Percentiles rank a stretch among this genome's conserved stretches.
Conservation (phyloP, 2,113 vertebrate genomes). For the Spheniscus mendiculus region DNA sequence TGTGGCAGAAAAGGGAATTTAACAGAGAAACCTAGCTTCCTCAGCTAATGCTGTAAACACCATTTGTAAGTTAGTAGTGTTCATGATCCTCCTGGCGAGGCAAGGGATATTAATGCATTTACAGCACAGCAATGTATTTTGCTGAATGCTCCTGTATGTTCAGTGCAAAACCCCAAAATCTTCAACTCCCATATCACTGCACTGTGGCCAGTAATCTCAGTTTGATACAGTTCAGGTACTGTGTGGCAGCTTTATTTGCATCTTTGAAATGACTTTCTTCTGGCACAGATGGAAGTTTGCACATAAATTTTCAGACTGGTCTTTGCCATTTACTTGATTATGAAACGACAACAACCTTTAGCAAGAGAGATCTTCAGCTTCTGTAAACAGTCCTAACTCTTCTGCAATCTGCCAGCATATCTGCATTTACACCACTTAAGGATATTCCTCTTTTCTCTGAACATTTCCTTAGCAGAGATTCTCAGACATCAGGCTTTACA, state of each 20-base stretch:
- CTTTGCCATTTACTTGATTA: slow-evolving; percentile 39
- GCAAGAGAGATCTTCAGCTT: slow-evolving; percentile 19
- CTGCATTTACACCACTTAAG: neutral
- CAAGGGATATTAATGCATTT: neutral
- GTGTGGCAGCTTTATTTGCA: neutral
- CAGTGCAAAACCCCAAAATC: neutral
- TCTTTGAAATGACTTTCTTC: slow-evolving; percentile 14
- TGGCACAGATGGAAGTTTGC: slow-evolving; percentile 22
- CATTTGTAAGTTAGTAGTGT: neutral
- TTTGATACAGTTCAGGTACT: neutral
- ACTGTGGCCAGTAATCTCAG: neutral
- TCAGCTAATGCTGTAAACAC: neutral
- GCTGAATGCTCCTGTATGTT: neutral
- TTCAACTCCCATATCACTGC: neutral
- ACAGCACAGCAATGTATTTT: neutral
- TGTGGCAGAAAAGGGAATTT: neutral
- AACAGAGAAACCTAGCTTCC: neutral
- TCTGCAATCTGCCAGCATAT: neutral
- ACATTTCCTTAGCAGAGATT: neutral
- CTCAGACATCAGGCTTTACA: neutral
- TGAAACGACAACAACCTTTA: slow-evolving; percentile 18
- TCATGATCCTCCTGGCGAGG: neutral
- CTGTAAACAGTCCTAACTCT: slow-evolving; percentile 9
- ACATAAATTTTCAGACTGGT: slow-evolving; percentile 23
- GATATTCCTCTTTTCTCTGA: neutral